A percentile compares a stretch with the other conserved stretches of the same genome.
phyloP scores from a whole-genome alignment of 1,140 invertebrate genomes.

The Hyposmocoma kahamanoa region DNA sequence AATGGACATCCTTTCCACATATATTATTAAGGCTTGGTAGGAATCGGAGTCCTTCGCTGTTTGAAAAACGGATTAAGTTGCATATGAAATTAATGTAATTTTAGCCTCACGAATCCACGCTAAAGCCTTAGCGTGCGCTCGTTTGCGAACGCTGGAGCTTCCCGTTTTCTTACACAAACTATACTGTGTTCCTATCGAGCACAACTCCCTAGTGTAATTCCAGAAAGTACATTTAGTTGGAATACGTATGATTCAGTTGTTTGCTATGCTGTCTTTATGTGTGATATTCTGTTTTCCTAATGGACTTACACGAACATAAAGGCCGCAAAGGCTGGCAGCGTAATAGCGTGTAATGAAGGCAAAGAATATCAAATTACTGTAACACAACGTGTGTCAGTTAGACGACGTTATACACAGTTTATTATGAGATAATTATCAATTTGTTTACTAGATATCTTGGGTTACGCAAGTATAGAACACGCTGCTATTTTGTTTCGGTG shows the following conservation, averaged over 20 bases:
- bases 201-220: no score
- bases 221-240: neutral
- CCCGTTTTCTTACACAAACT: neutral
- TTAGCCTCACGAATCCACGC: slow-evolving; percentile 9
- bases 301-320: no score
- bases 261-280: neutral
- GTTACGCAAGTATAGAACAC: no score
- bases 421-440: no score
- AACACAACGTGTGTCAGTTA: no score
- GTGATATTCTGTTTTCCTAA: neutral
- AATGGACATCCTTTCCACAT: slow-evolving; percentile 2
- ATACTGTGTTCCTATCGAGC: no score
- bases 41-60: neutral
- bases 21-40: neutral
- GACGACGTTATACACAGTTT: no score
- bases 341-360: no score
- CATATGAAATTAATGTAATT: slow-evolving; percentile 26
- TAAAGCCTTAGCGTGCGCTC: neutral
- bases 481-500: no score
- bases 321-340: no score
- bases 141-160: neutral
- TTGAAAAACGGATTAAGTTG: slow-evolving; percentile 19
- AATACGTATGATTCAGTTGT: neutral
- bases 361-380: no score
- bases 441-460: no score